Base-by-base conservation (phyloP, 2,113 vertebrate genomes). In the Elgaria multicarinata region DNA sequence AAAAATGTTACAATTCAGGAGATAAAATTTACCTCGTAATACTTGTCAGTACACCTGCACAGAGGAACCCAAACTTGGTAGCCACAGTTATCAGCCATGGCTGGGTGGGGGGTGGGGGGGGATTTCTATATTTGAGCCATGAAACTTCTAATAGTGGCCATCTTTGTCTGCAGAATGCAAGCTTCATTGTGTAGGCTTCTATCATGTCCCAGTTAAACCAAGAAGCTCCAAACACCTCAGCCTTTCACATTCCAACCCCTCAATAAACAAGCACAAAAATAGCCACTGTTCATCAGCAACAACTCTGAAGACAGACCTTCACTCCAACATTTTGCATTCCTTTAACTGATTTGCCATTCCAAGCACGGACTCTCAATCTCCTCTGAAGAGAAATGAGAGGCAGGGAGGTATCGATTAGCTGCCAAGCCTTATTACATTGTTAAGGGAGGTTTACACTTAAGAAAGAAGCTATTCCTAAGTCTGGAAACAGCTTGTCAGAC, bases 281-380 rank as follows among this genome's bases (percentile, higher is more conserved):
- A 28, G 33, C 24, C 62, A 18, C 16, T 82, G 33, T 53, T 90
- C 6, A 26, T n/a, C 12, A 6, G 31, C 26, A 31, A 90, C 3
- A 8, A n/a, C 16, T 80, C 18, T 44, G 3, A 36, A 9, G n/a
- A 69, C 16, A 62, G 91, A 24, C 33, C 62, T 81, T 91, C 92
- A 81, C 74, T 14, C 14, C 50, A 31, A 44, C 18, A 18, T 7
- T 42, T 20, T 33, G 87, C 85, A 10, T 0, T 5, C 26, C 82
- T 88, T 87, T 33, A 4, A 50, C 10, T 53, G 24, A 50, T 85
- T 62, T 76, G 78, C 39, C 74, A 1, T 50, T 77, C 82, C 10
- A 13, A 79, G 58, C 9, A 69, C 55, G 46, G 58, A 87, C 16
- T 0, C 0, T 62, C 0, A 0, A 28, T 72, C 84, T 55, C 86